Conservation (phyloP, 2,888 invertebrate species). For the Brachynemurus nebulosus region DNA sequence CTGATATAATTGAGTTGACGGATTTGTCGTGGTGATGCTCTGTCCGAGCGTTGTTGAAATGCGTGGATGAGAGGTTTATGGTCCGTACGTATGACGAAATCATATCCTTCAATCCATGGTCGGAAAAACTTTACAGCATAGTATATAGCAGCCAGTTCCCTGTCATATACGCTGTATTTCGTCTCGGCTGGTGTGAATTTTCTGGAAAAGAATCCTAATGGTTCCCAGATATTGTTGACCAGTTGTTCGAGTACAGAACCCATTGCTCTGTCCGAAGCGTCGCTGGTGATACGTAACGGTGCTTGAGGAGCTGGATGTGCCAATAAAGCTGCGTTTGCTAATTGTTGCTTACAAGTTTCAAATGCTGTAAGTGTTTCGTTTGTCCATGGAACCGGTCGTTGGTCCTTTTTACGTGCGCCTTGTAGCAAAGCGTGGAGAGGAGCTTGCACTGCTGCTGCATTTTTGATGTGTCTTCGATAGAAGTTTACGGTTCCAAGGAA, state of each 20-base stretch:
- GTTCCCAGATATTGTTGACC: conserved; percentile 14
- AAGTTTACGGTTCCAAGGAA: conserved; percentile 10
- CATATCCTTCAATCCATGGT: background rate
- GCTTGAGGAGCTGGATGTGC: conserved; percentile 7
- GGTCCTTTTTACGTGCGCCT: background rate
- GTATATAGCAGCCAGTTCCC: conserved; percentile 5
- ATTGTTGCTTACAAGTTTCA: background rate
- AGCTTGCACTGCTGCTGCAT: conserved; percentile 5
- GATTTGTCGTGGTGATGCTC: no score
- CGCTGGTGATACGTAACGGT: conserved; percentile 6
- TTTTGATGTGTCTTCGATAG: background rate
- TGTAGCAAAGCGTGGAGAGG: conserved; percentile 2
- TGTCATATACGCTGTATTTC: conserved; percentile 16
- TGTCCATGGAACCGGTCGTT: conserved; percentile 8
- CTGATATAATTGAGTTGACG: no score
- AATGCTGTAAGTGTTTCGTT: conserved; percentile 7
- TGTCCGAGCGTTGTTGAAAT: conserved; percentile 12
- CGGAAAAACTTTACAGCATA: background rate
- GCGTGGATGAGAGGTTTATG: background rate
- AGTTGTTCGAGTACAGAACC: conserved; percentile 19
- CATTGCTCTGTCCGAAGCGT: conserved; percentile 7
- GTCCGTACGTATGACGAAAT: background rate
- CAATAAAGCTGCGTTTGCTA: conserved; percentile 10
- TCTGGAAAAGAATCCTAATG: conserved; percentile 18
- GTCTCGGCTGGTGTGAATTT: conserved; percentile 9